Evolutionary conservation across 2,113 vertebrate species (phyloP), one percentile per base, ranked within the genome.

Genomic region (Brachyhypopomus occidentalis): DNA sequence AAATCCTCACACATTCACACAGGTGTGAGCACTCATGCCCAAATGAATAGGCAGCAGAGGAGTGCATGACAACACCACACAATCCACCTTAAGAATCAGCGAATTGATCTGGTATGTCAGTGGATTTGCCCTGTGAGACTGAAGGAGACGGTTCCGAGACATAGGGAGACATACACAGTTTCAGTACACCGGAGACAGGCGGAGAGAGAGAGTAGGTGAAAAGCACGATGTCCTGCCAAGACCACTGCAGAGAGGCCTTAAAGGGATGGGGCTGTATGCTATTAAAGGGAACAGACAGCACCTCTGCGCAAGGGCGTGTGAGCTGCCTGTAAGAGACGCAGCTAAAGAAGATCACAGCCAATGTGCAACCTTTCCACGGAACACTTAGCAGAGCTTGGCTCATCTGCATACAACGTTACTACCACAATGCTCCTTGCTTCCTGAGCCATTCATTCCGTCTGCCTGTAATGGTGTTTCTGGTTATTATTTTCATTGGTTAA

Each of bases 141-240:
- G 41, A 41, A 41, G 41, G 41, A 41, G 41, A 41, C 41, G 5
- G 41, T 4, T 41, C 41, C 5, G 41, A 41, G 41, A 41, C 41
- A 41, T 67, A 11, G 55, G 22, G 70, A 27, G 55, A 34, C 69
- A 11, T 38, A 36, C 5, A 56, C 52, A 38, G 45, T 41, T 7
- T 71, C 79, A 74, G 48, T 27, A 70, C 63, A 77, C 48, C 82
- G 74, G 66, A 56, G 52, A 64, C 25, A 27, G 71, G 56, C 25
- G 45, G 14, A 14, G 14, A 52, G 45, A 5, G 14, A 1, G 45
- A 63, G 41, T n/a, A 6, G 23, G 41, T 45, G 38, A 80, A 81
- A 85, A 41, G 76, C 79, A 11, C 23, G 2, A 55, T 27, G 5
- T 38, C 73, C 83, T 83, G 84, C 85, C 89, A 88, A 77, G 74